Conservation (phyloP, 2,888 invertebrate species). For the Ornithoptera priamus region DNA sequence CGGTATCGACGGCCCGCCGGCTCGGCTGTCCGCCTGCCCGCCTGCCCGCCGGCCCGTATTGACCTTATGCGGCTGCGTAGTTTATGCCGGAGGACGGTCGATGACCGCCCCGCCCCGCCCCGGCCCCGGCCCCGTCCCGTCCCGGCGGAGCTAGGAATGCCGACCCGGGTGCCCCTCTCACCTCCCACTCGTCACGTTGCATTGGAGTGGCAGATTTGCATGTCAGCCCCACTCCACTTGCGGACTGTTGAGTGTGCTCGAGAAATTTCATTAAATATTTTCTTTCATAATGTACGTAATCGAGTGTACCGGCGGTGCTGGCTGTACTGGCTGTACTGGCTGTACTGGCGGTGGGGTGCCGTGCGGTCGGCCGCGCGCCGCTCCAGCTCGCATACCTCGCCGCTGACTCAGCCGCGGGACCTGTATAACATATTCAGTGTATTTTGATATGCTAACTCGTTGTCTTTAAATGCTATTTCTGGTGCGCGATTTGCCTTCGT, state of each 20-base stretch:
- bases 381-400: slow-evolving; percentile 18
- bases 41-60: slow-evolving; percentile 52
- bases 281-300: slow-evolving; percentile 16
- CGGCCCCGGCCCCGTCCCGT: slow-evolving; percentile 33
- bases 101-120: slow-evolving; percentile 64
- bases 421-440: slow-evolving; percentile 23
- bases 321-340: background rate
- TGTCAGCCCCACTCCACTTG: slow-evolving; percentile 37
- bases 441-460: slow-evolving; percentile 28
- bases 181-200: slow-evolving; percentile 64
- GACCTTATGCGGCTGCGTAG: slow-evolving; percentile 78
- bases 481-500: slow-evolving; percentile 12
- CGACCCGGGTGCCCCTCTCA: slow-evolving; percentile 46
- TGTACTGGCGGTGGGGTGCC: background rate
- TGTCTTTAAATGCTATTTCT: slow-evolving; percentile 27
- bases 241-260: slow-evolving; percentile 11
- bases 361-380: background rate
- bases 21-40: slow-evolving; percentile 41
- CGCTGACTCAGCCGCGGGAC: slow-evolving; percentile 23
- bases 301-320: background rate
- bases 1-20: slow-evolving; percentile 46
- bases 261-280: slow-evolving; percentile 19
- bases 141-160: slow-evolving; percentile 64
- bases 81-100: slow-evolving; percentile 77
- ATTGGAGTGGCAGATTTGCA: slow-evolving; percentile 73